Percentiles rank a stretch among this genome's conserved stretches.
These are phyloP conservation scores for Mellilla xanthometata DNA, from an alignment of 2,888 invertebrate genomes.

Conservation along the genomic window DNA sequence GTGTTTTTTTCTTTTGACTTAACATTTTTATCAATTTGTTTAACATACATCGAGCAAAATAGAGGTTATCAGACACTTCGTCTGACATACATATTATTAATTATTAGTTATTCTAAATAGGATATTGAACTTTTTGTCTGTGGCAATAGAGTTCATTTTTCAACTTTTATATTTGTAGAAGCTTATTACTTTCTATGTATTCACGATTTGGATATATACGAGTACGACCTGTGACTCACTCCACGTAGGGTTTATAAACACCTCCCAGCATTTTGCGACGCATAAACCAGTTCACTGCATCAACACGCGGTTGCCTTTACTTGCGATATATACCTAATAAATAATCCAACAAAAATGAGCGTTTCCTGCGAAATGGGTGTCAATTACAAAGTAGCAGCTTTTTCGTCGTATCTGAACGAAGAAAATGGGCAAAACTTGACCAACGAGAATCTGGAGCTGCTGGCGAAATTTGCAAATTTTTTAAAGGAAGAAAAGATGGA, in stretches of 20 bases:
- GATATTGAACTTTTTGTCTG: neutral
- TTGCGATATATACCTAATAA: conserved; percentile 4
- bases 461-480: conserved; percentile 38
- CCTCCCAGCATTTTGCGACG: conserved; percentile 23
- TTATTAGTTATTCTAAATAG: no score
- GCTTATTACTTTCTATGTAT: neutral
- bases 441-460: conserved; percentile 34
- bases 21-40: no score
- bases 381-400: conserved; percentile 30
- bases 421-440: conserved; percentile 21
- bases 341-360: conserved; percentile 35
- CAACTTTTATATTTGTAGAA: neutral
- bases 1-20: no score
- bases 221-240: conserved; percentile 25
- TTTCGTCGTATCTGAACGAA: conserved; percentile 25
- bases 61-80: no score
- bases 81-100: no score
- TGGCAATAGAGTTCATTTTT: conserved; percentile 4
- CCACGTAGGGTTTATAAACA: conserved; percentile 23
- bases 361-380: conserved; percentile 29
- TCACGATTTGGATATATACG: no score
- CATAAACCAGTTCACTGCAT: conserved; percentile 33
- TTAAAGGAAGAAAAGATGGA: conserved; percentile 30
- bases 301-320: conserved; percentile 28
- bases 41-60: no score